Conservation (phyloP, 2,797 vertebrate genomes). For the Synaphobranchus kaupii region DNA sequence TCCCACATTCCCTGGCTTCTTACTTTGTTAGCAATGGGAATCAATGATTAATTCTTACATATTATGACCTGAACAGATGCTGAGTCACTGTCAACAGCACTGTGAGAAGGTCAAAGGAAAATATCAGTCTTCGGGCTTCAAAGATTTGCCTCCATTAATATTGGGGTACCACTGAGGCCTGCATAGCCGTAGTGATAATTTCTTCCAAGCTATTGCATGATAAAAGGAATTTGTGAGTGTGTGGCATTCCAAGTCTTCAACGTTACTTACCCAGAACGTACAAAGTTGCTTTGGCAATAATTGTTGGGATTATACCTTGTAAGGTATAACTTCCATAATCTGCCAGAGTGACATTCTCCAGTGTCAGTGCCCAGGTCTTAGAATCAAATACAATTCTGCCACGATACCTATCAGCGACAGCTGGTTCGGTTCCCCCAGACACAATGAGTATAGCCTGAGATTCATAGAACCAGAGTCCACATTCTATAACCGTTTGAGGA, state of each 20-base stretch:
- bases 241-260: neutral
- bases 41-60: neutral
- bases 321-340: neutral
- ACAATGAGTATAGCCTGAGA: neutral
- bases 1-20: neutral
- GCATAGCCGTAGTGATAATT: neutral
- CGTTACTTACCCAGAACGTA: neutral
- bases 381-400: neutral
- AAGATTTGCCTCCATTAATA: neutral
- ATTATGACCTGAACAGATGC: neutral
- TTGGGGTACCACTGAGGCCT: too few relatives aligned
- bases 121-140: too few relatives aligned
- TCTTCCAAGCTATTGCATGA: neutral
- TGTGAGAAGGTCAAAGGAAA: too few relatives aligned
- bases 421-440: neutral
- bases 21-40: neutral
- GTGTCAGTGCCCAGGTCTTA: neutral
- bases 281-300: neutral
- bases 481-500: neutral
- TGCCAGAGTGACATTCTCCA: neutral
- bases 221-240: neutral
- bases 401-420: neutral
- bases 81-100: neutral
- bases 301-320: neutral
- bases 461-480: neutral